Evolutionary conservation across 2,113 vertebrate genomes (phyloP), one percentile per base, ranked within the genome.

Genomic region (Neogobius melanostomus): DNA sequence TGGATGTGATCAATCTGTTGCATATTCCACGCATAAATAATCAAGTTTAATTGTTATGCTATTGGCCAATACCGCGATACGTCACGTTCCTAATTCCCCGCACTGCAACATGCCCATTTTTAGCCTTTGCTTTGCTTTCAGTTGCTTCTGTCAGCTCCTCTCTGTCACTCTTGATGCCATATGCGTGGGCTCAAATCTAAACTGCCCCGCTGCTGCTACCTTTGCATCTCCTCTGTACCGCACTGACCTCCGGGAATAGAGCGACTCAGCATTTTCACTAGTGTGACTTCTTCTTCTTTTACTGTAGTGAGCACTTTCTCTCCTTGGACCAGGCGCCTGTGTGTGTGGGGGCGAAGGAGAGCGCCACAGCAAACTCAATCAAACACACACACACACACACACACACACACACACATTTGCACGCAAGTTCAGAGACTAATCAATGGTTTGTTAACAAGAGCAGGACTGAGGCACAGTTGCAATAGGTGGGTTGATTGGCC

Each of bases 191-290:
- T 68, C 77, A 67, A 74, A 80, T 82, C 51, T 80, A 57, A 75
- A 77, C 69, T 17, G 57, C 62, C 66, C 49, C 28, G 0, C 54
- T 47, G 0, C 59, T 51, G 68, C 72, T 64, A 73, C 77, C 68
- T 77, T 76, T 76, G 79, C 49, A 11, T 81, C 81, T 66, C 76
- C 79, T 43, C 11, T 71, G 73, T n/a, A 1, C 62, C 69, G 57
- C 79, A 7, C 72, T 87, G 84, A 91, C 88, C 89, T 83, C 84
- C 11, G 71, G 57, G 69, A 87, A 87, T 51, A 16, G 57, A 63
- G 21, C 16, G 53, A 89, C 74, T 90, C 89, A 89, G 89, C 90
- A 2, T 74, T 91, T 90, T 90, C 82, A 77, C 82, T 66, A 84
- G 82, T 88, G 84, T 17, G 14, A 88, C 85, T 89, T 90, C 76